These are phyloP conservation scores for Drosophila anomelani DNA, from an alignment of 2,888 invertebrate species.

Conservation along the genomic window DNA sequence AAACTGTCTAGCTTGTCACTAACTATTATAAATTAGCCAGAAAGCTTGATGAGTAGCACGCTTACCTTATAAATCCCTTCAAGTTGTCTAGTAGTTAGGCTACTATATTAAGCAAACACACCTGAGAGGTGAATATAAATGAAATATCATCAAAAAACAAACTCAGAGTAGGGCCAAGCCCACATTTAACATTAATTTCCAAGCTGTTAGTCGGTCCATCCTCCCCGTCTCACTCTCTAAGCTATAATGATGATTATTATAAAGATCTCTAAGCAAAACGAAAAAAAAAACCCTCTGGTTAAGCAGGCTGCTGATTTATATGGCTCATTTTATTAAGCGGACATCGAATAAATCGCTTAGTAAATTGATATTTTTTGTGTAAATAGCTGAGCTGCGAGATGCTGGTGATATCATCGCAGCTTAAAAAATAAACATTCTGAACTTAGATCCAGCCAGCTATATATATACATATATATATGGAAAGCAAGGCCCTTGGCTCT, in stretches of 20 bases:
- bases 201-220: conserved; percentile 18
- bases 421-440: conserved; percentile 12
- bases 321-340: conserved; percentile 49
- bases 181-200: conserved; percentile 20
- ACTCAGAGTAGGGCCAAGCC: conserved; percentile 21
- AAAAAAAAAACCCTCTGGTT: conserved; percentile 16
- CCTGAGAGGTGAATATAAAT: neutral
- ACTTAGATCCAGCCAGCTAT: conserved; percentile 13
- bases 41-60: neutral
- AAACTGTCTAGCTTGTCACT: neutral
- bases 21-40: neutral
- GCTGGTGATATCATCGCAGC: conserved; percentile 23
- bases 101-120: neutral
- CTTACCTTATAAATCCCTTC: neutral
- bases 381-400: neutral
- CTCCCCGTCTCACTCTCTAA: neutral
- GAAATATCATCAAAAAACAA: neutral
- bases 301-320: conserved; percentile 45
- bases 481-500: conserved; percentile 23
- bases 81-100: neutral
- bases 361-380: conserved; percentile 40
- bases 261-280: conserved; percentile 1
- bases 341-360: conserved; percentile 45
- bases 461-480: conserved; percentile 3
- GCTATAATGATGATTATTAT: neutral